phyloP scores from a whole-genome alignment of 2,888 invertebrate species.

The Harpalus rufipes region DNA sequence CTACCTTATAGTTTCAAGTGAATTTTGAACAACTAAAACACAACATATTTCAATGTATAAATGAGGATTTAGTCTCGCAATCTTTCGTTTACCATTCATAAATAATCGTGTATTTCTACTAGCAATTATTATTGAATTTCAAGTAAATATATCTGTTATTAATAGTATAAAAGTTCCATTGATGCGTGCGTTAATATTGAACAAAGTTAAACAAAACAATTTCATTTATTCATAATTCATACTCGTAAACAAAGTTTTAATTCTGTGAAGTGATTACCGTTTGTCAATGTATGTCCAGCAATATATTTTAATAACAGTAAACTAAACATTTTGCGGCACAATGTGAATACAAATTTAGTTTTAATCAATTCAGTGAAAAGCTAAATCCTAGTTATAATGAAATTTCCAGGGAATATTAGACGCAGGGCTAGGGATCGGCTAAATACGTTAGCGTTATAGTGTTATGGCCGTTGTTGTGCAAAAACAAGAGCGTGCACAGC shows the following conservation, averaged over 20 bases:
- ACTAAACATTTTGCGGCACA: conserved; percentile 46
- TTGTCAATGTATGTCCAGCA: conserved; percentile 36
- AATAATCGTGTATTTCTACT: not conserved
- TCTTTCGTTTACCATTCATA: not conserved
- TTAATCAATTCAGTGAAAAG: conserved; percentile 57
- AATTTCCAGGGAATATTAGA: conserved; percentile 50
- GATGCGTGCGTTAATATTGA: not conserved
- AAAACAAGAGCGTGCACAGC: not conserved
- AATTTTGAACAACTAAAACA: no score
- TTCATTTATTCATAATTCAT: conserved; percentile 27
- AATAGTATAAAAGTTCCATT: not conserved
- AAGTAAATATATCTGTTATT: not conserved
- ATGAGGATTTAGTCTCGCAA: no score
- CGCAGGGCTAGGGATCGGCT: conserved; percentile 9
- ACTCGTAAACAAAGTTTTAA: conserved; percentile 40
- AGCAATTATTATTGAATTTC: not conserved
- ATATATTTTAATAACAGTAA: conserved; percentile 47
- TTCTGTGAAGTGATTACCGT: conserved; percentile 17
- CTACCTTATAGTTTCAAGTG: no score
- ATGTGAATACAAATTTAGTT: conserved; percentile 48
- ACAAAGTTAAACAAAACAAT: conserved; percentile 18
- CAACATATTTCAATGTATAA: no score
- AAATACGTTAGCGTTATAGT: conserved; percentile 22
- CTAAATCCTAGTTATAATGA: conserved; percentile 57
- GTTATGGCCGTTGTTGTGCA: conserved; percentile 5